phyloP scores from a whole-genome alignment of 2,113 vertebrate genomes.

The Gallinago media region DNA sequence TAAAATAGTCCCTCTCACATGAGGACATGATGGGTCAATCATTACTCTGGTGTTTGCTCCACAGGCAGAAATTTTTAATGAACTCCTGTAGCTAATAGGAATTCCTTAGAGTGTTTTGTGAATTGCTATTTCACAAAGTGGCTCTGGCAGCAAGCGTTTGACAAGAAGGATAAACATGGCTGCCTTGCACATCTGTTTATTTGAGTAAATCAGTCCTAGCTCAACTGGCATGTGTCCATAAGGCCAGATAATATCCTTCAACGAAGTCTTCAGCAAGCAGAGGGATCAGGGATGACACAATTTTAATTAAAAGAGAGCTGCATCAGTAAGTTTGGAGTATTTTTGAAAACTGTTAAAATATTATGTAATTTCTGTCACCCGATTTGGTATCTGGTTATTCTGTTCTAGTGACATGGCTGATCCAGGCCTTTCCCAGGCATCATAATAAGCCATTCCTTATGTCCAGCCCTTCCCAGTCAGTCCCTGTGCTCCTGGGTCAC shows the following conservation, averaged over 20 bases:
- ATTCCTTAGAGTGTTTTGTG: constrained; percentile 63
- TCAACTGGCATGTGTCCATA: constrained; percentile 56
- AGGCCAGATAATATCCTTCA: constrained; percentile 28
- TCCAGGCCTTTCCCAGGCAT: background rate
- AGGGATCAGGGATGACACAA: constrained; percentile 11
- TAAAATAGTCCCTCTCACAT: constrained; percentile 33
- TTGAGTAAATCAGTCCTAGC: constrained; percentile 49
- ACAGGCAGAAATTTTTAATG: constrained; percentile 65
- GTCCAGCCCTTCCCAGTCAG: background rate
- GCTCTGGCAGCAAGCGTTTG: constrained; percentile 50
- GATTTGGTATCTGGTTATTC: background rate
- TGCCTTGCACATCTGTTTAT: constrained; percentile 60
- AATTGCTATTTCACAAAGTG: constrained; percentile 62
- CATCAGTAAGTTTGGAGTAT: background rate
- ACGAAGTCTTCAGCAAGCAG: constrained; percentile 37
- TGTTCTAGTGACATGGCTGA: background rate
- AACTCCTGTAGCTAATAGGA: constrained; percentile 62
- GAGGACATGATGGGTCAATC: constrained; percentile 58
- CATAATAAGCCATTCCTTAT: background rate
- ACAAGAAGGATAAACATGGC: constrained; percentile 68
- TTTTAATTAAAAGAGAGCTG: constrained; percentile 17
- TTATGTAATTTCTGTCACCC: background rate
- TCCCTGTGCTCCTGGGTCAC: background rate
- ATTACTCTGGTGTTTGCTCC: constrained; percentile 52
- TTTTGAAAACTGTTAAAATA: background rate